Base-by-base conservation (phyloP, 2,888 invertebrate species). In the Torymus auratus region DNA sequence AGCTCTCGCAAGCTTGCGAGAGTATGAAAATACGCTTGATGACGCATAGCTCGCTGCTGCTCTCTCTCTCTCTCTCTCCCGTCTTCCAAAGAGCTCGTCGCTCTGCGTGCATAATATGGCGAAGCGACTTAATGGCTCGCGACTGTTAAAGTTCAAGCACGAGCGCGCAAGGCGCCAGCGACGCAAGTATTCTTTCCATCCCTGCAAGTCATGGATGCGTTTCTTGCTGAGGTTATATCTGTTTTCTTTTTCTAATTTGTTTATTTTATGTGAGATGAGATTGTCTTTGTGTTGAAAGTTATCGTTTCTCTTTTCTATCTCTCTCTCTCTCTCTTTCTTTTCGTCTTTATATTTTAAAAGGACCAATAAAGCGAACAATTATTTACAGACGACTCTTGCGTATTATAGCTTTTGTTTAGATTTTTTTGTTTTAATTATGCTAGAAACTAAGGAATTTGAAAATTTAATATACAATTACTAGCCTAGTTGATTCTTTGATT, bases 111-210 rank as follows among this genome's bases (percentile, higher is more conserved):
- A 80, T 85, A 85, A 86, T 85, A 86, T 85, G 84, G 86, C 86
- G 86, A 86, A 85, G 87, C 87, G 86, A 84, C 85, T 86, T 87
- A 87, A 87, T 87, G 87, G 86, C 86, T 87, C 86, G 87, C 85
- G 83, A 87, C 87, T 7, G 41, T 41, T 86, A 86, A 86, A 85
- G 85, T 86, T 86, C 86, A 86, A 85, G 85, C 83, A 83, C 84
- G 86, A 75, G 7, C 83, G 83, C 84, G 86, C 77, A 75, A 64
- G 75, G 81, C 78, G 78, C 81, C 78, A 72, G 72, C 41, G 41
- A 41, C 41, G 41, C 20, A 20, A 20, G 20, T 41, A 41, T 41
- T 41, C 41, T 41, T 41, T 41, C 41, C 41, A 41, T 41, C 41
- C 41, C 41, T 41, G 41, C 41, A 5, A 41, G 7, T 41, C 41